These are phyloP conservation scores for Noctua fimbriata DNA, from an alignment of 2,888 invertebrate genomes.

Conservation along the genomic window DNA sequence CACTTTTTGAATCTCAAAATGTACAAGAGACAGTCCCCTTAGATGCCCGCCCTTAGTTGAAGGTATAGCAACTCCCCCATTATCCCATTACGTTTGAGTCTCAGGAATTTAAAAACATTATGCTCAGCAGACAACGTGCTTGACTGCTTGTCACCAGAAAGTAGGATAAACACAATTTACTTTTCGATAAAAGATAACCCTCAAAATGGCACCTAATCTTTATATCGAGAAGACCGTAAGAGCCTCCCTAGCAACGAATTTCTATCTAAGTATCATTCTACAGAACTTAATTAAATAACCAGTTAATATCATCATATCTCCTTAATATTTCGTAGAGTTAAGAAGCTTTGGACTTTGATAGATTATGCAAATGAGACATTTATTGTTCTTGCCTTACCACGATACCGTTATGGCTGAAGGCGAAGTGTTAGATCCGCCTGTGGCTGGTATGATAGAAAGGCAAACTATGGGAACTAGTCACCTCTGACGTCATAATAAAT, in stretches of 20 bases:
- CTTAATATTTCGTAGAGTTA: slow-evolving; percentile 5
- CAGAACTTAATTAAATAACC: slow-evolving; percentile 2
- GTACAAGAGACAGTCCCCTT: background rate
- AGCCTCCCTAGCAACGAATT: background rate
- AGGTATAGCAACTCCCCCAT: background rate
- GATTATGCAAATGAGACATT: slow-evolving; percentile 27
- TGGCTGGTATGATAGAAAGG: slow-evolving; percentile 29
- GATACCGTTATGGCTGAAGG: slow-evolving; percentile 28
- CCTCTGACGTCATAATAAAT: slow-evolving; percentile 44
- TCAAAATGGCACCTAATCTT: background rate
- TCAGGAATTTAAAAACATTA: background rate
- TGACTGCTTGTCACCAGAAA: background rate
- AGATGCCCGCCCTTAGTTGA: background rate
- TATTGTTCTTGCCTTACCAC: slow-evolving; percentile 8
- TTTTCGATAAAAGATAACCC: background rate
- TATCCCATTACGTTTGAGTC: background rate
- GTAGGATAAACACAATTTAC: background rate
- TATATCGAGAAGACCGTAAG: background rate
- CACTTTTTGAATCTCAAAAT: background rate
- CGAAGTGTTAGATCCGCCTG: slow-evolving; percentile 42
- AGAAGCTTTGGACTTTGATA: background rate
- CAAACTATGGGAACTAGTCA: slow-evolving; percentile 23
- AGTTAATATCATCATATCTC: background rate
- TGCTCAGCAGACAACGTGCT: background rate
- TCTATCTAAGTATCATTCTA: background rate